Base-by-base conservation (phyloP, 1,140 invertebrate species). In the Rhysida immarginata region DNA sequence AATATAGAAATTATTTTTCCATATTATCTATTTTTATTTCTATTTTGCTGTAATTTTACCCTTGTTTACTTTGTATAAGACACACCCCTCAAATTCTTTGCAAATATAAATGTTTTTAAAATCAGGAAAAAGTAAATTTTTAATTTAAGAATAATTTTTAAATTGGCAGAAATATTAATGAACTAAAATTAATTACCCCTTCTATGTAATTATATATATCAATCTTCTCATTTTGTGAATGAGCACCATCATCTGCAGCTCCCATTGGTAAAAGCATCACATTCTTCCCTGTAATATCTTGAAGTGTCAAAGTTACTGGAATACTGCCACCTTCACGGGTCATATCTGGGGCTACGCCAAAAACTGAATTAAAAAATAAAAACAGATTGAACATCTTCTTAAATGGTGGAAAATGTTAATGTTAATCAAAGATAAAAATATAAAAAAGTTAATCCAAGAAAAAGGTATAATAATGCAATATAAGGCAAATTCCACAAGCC, bases 171-270 rank as follows among this genome's bases (percentile, higher is more conserved):
- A 16, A 29, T 48, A 2, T 21, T 49, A 41, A 18, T 8, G 42
- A 16, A 42, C 54, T 50, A 48, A 20, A 16, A 43, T 11, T 57
- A 50, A 48, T 80, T 75, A 95, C 90, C 58, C 93, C 93, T 73
- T 92, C 80, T 62, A 96, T 92, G 64, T 96, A 97, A 72, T 96
- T 97, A 51, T 76, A 74, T 54, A 85, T 74, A 74, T 96, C 84
- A 60, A 97, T 78, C 71, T 98, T 98, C 71, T 98, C 95, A 75
- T 97, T 97, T 72, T 97, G 95, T 1, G 92, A 95, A 75, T 99
- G 95, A 56, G 94, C 93, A 58, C 94, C 94, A 74, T 98, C 95
- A 71, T 97, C 94, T 56, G 82, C 83, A 60, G 83, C 80, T 49
- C 95, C 95, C 65, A 91, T 81, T 2, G 93, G 93, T 50, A 98